phyloP scores from a whole-genome alignment of 2,888 invertebrate genomes.

The Eupsilia transversa region DNA sequence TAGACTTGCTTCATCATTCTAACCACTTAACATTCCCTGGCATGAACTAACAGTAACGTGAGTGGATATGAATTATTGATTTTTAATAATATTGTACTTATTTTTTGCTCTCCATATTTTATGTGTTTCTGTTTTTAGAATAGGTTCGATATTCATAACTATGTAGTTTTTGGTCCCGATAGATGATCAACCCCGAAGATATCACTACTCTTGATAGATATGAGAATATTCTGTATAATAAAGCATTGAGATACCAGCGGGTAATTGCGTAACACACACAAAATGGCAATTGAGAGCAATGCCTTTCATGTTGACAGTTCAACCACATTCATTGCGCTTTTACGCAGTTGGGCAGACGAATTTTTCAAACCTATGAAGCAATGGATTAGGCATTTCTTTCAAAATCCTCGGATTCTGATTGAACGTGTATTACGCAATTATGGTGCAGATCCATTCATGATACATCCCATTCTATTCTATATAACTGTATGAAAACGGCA shows the following conservation, averaged over 20 bases:
- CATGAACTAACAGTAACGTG: conserved; percentile 85
- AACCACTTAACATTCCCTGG: conserved; percentile 79
- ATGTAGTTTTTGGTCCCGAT: conserved; percentile 10
- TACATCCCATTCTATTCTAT: not conserved
- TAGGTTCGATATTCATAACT: conserved; percentile 4
- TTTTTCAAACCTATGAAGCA: too few relatives aligned
- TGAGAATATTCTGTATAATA: not conserved
- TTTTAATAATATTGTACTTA: conserved; percentile 36
- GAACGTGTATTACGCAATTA: too few relatives aligned
- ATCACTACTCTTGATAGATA: not conserved
- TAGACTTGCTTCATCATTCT: conserved; percentile 74
- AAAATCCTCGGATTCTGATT: too few relatives aligned
- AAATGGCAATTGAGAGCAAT: too few relatives aligned
- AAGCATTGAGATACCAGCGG: not conserved
- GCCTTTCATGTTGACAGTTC: too few relatives aligned
- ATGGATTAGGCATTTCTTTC: too few relatives aligned
- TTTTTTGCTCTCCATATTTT: conserved; percentile 39
- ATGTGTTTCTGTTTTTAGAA: conserved; percentile 25
- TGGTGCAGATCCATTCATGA: not conserved
- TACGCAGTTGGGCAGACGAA: too few relatives aligned
- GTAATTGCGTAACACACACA: too few relatives aligned
- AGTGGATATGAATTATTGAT: conserved; percentile 74
- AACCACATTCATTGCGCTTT: too few relatives aligned
- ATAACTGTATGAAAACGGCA: not conserved
- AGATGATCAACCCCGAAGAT: not conserved